phyloP scores from a whole-genome alignment of 2,797 vertebrate genomes.

The Propithecus deckenii region DNA sequence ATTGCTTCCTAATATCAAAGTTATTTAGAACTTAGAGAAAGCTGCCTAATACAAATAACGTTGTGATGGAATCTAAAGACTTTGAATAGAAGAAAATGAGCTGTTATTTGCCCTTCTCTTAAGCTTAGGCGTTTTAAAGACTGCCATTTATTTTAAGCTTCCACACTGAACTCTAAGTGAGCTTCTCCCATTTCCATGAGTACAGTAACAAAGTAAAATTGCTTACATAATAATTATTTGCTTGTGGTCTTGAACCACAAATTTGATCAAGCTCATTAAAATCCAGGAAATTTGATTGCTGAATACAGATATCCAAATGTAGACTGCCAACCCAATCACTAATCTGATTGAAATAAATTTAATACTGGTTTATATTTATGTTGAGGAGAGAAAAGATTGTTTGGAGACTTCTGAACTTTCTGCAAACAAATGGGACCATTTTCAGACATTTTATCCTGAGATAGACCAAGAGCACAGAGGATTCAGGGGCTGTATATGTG shows the following conservation, averaged over 20 bases:
- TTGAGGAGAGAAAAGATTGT: background rate
- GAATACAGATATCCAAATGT: conserved; percentile 8
- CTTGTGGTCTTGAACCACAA: conserved; percentile 18
- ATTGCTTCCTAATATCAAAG: background rate
- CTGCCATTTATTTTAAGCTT: conserved; percentile 25
- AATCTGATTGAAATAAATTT: conserved; percentile 22
- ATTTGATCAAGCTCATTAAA: conserved; percentile 56
- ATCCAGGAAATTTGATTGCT: conserved; percentile 46
- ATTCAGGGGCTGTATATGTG: background rate
- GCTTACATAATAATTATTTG: conserved; percentile 63
- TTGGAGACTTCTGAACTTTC: background rate
- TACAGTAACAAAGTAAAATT: conserved; percentile 50
- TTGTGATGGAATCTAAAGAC: background rate
- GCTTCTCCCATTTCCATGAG: background rate
- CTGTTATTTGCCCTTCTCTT: background rate
- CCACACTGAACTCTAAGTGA: background rate
- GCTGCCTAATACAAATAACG: background rate
- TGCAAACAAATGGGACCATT: background rate
- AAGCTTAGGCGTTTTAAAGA: background rate
- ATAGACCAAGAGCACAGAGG: background rate
- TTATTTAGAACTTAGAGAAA: background rate
- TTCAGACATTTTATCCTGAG: background rate
- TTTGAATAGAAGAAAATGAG: background rate
- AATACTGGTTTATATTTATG: background rate
- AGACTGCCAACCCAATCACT: background rate